Evolutionary conservation across 2,113 vertebrate genomes (phyloP).

Genomic region (Thunnus thynnus): DNA sequence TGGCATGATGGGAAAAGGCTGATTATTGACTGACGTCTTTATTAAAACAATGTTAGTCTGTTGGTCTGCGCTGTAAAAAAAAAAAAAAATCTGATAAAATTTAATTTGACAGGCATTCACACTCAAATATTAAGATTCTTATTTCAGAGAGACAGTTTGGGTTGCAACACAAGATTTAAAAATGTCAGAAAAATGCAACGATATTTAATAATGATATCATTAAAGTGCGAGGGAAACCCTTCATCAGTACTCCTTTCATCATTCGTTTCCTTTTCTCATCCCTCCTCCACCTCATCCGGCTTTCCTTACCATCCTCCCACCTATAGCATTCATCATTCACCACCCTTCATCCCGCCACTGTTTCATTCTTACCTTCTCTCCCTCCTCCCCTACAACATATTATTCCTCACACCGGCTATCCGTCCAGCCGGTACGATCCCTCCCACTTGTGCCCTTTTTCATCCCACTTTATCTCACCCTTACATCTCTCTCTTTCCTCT

Average conservation of each 20-base stretch:
- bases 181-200: background rate
- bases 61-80: too few relatives aligned
- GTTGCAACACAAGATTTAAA: background rate
- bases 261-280: constrained; percentile 21
- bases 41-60: too few relatives aligned
- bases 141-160: background rate
- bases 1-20: too few relatives aligned
- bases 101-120: too few relatives aligned
- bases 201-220: constrained; percentile 1
- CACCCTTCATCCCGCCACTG: constrained; percentile 22
- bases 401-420: constrained; percentile 56
- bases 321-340: constrained; percentile 54
- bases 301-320: constrained; percentile 41
- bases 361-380: constrained; percentile 54
- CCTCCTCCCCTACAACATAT: constrained; percentile 48
- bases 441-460: constrained; percentile 52
- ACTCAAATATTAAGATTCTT: too few relatives aligned
- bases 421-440: constrained; percentile 26
- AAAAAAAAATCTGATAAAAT: too few relatives aligned
- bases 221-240: background rate
- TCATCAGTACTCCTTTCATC: constrained; percentile 42
- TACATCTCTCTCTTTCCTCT: constrained; percentile 30
- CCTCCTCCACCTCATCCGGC: constrained; percentile 25
- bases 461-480: constrained; percentile 56
- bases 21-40: too few relatives aligned